Percentiles rank a stretch among this genome's conserved stretches.
These are phyloP conservation scores for Poecilia picta DNA, from an alignment of 2,797 vertebrate genomes.

Conservation along the genomic window DNA sequence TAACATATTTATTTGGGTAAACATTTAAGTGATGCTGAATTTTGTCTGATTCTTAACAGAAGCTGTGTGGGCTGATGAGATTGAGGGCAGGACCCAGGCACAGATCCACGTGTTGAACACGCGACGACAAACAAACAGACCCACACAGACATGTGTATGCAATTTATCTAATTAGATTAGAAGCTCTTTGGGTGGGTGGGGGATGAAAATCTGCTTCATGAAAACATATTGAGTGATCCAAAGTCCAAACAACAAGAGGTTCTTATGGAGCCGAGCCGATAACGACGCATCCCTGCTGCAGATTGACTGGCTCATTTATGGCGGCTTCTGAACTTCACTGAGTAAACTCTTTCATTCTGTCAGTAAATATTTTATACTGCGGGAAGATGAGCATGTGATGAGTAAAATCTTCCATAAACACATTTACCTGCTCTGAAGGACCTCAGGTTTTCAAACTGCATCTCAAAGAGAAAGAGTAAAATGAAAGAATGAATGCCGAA, in stretches of 20 bases:
- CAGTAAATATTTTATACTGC: constrained; percentile 55
- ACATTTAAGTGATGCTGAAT: constrained; percentile 4
- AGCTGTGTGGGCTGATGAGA: constrained; percentile 23
- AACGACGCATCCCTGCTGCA: constrained; percentile 8
- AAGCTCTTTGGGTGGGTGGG: neutral
- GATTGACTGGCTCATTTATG: constrained; percentile 25
- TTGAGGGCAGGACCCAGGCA: constrained; percentile 21
- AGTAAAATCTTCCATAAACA: constrained; percentile 43
- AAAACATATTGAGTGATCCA: constrained; percentile 48
- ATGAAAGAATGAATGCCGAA: neutral
- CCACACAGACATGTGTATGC: neutral
- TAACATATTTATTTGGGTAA: neutral
- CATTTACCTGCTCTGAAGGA: constrained; percentile 14
- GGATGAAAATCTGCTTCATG: constrained; percentile 28
- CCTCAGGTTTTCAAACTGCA: constrained; percentile 1
- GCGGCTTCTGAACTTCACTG: constrained; percentile 34
- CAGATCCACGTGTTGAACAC: neutral
- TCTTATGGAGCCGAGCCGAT: constrained; percentile 47
- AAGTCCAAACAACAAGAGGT: constrained; percentile 21
- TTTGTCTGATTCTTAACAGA: constrained; percentile 53
- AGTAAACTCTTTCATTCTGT: constrained; percentile 43
- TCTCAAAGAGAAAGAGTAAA: neutral
- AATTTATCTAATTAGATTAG: constrained; percentile 36
- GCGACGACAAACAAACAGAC: neutral
- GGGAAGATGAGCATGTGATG: constrained; percentile 21